Conservation (phyloP, 2,113 vertebrate species). For the Myrmecophaga tridactyla region DNA sequence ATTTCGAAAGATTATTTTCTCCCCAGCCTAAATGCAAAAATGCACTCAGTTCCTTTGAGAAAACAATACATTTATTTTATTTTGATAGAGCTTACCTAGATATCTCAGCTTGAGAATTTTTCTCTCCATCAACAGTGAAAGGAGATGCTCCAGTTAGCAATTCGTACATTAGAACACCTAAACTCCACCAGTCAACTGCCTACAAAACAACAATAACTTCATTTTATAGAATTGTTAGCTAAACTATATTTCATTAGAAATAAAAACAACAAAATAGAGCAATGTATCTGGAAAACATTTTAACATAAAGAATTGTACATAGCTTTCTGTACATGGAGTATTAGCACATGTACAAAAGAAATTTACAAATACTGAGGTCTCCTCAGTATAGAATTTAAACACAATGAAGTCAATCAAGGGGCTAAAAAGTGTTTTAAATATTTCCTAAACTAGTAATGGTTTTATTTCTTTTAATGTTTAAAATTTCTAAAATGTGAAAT, state of each 20-base stretch:
- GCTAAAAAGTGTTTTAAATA: background rate
- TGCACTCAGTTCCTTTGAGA: slow-evolving; percentile 33
- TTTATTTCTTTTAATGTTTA: background rate
- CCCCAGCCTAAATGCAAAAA: background rate
- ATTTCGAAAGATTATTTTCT: background rate
- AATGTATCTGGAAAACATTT: slow-evolving; percentile 28
- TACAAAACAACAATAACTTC: slow-evolving; percentile 76
- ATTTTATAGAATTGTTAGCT: slow-evolving; percentile 34
- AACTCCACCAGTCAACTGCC: slow-evolving; percentile 99
- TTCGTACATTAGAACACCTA: slow-evolving; percentile 98
- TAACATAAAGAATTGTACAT: background rate
- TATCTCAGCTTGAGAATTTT: slow-evolving; percentile 98
- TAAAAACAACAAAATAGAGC: background rate
- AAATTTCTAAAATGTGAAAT: background rate
- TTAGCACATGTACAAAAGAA: background rate
- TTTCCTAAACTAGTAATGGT: slow-evolving; percentile 17
- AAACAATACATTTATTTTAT: background rate
- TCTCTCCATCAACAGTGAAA: slow-evolving; percentile 97
- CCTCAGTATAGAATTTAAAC: background rate
- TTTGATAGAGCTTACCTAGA: slow-evolving; percentile 88
- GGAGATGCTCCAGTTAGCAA: slow-evolving; percentile 97
- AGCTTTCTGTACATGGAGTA: slow-evolving; percentile 12
- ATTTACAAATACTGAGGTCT: background rate
- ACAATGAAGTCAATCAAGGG: background rate
- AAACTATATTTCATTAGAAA: background rate